A percentile compares a stretch with the other conserved stretches of the same genome.
These are phyloP conservation scores for Dipus sagitta DNA, from an alignment of 2,797 vertebrate genomes.

Conservation along the genomic window DNA sequence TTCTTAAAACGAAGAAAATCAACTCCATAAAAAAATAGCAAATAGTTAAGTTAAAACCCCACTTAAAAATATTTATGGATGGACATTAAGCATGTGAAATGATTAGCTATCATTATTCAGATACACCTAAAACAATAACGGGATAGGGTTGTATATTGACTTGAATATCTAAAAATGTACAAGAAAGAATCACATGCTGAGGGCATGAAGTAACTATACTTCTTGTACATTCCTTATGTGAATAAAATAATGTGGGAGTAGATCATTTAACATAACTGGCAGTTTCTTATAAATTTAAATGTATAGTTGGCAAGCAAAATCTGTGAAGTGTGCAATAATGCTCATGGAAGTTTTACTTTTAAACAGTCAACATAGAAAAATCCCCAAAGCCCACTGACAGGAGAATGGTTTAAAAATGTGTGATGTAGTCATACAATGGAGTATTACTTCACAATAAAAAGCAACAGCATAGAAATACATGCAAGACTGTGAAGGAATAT, in stretches of 20 bases:
- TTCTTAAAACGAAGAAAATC: background rate
- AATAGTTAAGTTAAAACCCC: background rate
- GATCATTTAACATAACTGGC: background rate
- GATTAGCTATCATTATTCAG: background rate
- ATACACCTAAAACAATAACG: background rate
- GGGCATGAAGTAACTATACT: background rate
- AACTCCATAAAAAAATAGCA: background rate
- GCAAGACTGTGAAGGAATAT: background rate
- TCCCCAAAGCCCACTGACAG: background rate
- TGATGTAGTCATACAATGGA: background rate
- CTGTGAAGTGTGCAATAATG: background rate
- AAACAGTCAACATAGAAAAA: background rate
- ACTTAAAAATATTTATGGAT: background rate
- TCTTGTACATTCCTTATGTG: background rate
- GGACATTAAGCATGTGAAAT: constrained; percentile 1
- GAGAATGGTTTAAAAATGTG: background rate
- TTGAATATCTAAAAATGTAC: background rate
- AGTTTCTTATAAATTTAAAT: constrained; percentile 14
- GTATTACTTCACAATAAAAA: constrained; percentile 32
- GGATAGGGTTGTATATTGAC: background rate
- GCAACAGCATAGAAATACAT: background rate
- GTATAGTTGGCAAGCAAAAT: background rate
- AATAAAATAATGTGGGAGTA: background rate
- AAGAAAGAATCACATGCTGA: background rate
- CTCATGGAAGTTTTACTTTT: background rate